Percentiles rank a stretch among this genome's conserved stretches.
Evolutionary conservation across 2,797 vertebrate species (phyloP).

Genomic region (Nyctalus aviator): DNA sequence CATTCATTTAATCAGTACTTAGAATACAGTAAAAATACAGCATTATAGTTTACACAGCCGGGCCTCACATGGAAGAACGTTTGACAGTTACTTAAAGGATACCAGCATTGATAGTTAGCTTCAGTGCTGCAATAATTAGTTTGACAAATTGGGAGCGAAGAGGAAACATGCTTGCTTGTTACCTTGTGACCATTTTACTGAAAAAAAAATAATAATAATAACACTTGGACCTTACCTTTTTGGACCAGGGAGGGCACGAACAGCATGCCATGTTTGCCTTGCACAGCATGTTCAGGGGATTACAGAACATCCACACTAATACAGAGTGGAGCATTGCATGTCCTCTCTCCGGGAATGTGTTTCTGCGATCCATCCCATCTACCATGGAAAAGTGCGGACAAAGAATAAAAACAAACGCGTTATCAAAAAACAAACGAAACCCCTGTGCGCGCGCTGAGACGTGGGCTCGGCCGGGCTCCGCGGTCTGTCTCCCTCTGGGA

Average conservation of each 20-base stretch:
- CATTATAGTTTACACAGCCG: background rate
- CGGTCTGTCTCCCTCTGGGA: background rate
- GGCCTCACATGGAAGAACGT: background rate
- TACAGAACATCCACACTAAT: background rate
- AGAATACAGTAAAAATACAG: background rate
- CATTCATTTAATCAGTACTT: background rate
- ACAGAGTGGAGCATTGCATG: background rate
- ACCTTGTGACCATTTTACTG: constrained; percentile 21
- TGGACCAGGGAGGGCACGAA: background rate
- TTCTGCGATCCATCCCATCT: background rate
- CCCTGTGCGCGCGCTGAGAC: background rate
- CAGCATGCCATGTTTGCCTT: background rate
- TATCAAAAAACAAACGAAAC: background rate
- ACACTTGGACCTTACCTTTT: background rate
- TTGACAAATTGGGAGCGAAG: background rate
- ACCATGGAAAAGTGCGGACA: background rate
- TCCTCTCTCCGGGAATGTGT: background rate
- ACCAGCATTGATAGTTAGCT: background rate
- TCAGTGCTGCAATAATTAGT: background rate
- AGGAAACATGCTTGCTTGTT: background rate
- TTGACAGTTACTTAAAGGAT: background rate
- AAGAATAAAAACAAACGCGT: background rate
- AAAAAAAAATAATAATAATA: background rate
- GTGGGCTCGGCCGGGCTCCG: background rate
- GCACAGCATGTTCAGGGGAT: background rate